phyloP scores from a whole-genome alignment of 1,140 invertebrate species.

The Chionoecetes opilio region DNA sequence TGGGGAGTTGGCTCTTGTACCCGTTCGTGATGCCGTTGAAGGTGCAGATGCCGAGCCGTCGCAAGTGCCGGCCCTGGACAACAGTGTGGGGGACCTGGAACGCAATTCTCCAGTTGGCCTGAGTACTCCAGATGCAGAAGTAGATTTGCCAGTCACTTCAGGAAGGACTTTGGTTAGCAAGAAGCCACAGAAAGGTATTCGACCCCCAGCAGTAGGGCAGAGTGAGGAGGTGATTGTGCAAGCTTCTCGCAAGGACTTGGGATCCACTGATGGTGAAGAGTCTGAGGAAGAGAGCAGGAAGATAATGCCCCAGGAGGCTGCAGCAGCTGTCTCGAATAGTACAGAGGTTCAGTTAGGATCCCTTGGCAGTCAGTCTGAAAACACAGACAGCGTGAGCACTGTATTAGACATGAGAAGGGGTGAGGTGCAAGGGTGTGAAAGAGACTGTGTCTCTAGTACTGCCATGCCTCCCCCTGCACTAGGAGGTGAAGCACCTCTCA shows the following conservation, averaged over 20 bases:
- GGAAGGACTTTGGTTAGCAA: background rate
- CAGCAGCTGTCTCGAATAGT: background rate
- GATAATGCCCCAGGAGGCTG: background rate
- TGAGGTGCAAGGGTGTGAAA: slow-evolving; percentile 75
- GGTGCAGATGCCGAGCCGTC: slow-evolving; percentile 58
- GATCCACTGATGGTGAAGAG: slow-evolving; percentile 77
- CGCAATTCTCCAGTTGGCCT: slow-evolving; percentile 71
- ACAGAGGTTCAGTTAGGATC: slow-evolving; percentile 62
- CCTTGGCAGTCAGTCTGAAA: slow-evolving; percentile 73
- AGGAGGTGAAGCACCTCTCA: background rate
- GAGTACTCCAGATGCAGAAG: slow-evolving; percentile 70
- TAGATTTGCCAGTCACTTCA: slow-evolving; percentile 51
- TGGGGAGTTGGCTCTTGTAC: background rate
- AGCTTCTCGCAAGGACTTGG: slow-evolving; percentile 61
- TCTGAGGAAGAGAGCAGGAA: slow-evolving; percentile 62
- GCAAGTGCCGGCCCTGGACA: background rate
- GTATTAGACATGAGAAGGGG: slow-evolving; percentile 71
- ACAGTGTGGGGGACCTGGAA: slow-evolving; percentile 39
- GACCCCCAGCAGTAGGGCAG: slow-evolving; percentile 73
- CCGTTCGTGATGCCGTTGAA: slow-evolving; percentile 67
- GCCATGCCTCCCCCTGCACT: background rate
- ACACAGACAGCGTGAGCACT: slow-evolving; percentile 74
- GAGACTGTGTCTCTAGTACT: slow-evolving; percentile 49
- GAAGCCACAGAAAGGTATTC: slow-evolving; percentile 21
- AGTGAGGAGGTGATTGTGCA: slow-evolving; percentile 65